Base-by-base conservation (phyloP, 2,113 vertebrate genomes). In the Rhabdornis inornatus region DNA sequence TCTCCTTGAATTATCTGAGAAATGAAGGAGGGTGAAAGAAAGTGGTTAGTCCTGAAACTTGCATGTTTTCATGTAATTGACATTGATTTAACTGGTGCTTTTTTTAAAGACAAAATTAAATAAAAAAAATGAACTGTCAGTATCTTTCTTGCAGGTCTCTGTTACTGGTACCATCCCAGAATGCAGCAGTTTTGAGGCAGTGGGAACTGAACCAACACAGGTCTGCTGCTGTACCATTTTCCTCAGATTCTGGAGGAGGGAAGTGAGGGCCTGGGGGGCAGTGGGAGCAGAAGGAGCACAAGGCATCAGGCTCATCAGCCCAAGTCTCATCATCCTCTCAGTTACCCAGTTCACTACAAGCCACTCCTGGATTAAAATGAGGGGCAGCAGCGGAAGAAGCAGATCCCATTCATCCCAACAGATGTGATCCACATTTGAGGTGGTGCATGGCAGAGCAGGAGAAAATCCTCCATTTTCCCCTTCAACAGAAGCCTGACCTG, bases 31-130 rank as follows among this genome's bases (percentile, higher is more conserved):
- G 7, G 11, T 80, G 53, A 90, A 30, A 83, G 49, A 83, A 94
- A 80, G 60, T 30, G 59, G 68, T 83, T 77, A 90, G 55, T 66
- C 47, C 76, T 70, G 47, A 77, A 91, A 86, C 25, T 60, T 77
- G 47, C 37, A 74, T 80, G 76, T 96, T 95, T 83, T 81, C 63
- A 30, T 80, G 87, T 75, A 88, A 95, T 75, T 77, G 78, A 77
- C 71, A 81, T 92, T 4, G 79, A 93, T 88, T 83, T 80, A 83
- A 78, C 39, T 24, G 39, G 8, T 47, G 50, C 23, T 71, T 63
- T 83, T 80, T 77, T 37, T 3, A 57, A 88, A 74, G 52, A n/a
- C 50, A 91, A 85, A 69, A 90, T 53, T 50, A 33, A 88, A 64
- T 69, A 13, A 74, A 76, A 82, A 75, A 87, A 79, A 65, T 23